phyloP scores from a whole-genome alignment of 1,140 invertebrate genomes.

The Papilio aristodemus region DNA sequence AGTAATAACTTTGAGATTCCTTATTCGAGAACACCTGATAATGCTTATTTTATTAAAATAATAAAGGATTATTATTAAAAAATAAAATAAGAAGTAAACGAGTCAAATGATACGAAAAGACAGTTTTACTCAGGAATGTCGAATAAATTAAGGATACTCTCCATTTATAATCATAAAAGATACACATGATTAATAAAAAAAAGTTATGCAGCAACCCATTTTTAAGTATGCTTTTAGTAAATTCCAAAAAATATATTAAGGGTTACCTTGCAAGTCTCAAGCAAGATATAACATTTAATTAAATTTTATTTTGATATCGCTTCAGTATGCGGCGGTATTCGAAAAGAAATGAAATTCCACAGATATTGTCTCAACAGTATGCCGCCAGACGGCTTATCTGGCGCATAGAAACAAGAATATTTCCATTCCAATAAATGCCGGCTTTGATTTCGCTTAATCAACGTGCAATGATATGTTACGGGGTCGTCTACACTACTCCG shows the following conservation, averaged over 20 bases:
- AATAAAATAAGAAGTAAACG: no score
- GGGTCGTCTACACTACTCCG: slow-evolving; percentile 15
- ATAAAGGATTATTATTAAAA: no score
- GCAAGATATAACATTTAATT: not conserved
- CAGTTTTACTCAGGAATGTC: no score
- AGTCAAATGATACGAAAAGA: no score
- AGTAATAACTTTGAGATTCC: not conserved
- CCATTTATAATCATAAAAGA: no score
- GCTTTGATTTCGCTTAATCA: slow-evolving; percentile 26
- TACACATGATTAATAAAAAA: no score
- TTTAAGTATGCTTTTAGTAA: no score
- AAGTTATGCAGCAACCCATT: no score
- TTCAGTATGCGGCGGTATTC: not conserved
- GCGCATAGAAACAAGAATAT: slow-evolving; percentile 26
- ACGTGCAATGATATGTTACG: slow-evolving; percentile 21
- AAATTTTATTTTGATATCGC: not conserved
- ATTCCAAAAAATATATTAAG: no score
- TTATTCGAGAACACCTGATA: not conserved
- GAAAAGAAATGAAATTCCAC: not conserved
- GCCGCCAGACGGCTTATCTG: slow-evolving; percentile 9
- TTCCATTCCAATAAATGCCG: slow-evolving; percentile 29
- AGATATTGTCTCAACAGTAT: slow-evolving; percentile 13
- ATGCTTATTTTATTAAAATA: no score
- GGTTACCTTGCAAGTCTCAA: no score
- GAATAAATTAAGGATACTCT: no score